Conservation (phyloP, 2,113 vertebrate species). For the Lates calcarifer region DNA sequence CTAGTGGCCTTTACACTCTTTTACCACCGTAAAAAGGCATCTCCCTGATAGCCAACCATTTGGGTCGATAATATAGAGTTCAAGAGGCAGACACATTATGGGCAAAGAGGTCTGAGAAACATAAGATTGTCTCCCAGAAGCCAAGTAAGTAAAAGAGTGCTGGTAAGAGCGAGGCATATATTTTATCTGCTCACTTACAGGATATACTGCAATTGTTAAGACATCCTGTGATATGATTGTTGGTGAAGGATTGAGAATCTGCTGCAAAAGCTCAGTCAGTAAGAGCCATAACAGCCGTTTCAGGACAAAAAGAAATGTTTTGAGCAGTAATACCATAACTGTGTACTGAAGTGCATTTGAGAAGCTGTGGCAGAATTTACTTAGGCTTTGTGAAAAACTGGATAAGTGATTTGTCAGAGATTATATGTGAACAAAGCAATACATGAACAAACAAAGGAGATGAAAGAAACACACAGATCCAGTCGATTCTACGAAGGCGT, state of each 20-base stretch:
- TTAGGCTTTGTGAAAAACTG: not conserved
- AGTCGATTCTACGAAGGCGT: not conserved
- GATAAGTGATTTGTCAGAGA: conserved; percentile 16
- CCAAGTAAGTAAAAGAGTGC: not conserved
- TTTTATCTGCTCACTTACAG: not conserved
- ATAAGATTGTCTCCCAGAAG: not conserved
- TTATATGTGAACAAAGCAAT: conserved; percentile 9
- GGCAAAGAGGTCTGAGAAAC: conserved; percentile 7
- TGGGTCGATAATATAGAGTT: conserved; percentile 18
- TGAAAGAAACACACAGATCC: conserved; percentile 10
- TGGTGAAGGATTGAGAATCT: not conserved
- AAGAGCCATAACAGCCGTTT: not conserved
- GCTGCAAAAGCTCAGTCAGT: not conserved
- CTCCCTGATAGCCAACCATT: conserved; percentile 8
- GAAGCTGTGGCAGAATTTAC: conserved; percentile 1
- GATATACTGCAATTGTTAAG: not conserved
- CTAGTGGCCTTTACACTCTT: conserved; percentile 13
- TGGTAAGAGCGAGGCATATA: not conserved
- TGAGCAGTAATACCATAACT: not conserved
- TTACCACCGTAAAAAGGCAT: not conserved
- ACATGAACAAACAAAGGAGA: conserved; percentile 1
- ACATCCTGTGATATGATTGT: not conserved
- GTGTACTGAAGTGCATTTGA: conserved; percentile 4
- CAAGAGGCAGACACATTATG: conserved; percentile 6
- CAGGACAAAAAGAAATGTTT: not conserved